Evolutionary conservation across 2,888 invertebrate species (phyloP).

Genomic region (Phyto melanocephala): DNA sequence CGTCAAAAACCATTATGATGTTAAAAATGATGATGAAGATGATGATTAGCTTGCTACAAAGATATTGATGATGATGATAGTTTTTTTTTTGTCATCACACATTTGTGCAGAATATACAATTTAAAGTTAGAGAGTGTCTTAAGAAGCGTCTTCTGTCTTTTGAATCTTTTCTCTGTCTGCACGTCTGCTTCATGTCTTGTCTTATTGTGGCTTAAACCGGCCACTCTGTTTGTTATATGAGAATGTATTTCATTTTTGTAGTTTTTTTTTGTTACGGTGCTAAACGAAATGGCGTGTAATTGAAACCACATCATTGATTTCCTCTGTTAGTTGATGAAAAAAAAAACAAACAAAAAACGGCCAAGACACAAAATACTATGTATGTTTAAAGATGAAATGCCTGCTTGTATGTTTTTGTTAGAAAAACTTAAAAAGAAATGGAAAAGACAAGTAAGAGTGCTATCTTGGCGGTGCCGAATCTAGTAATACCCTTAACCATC

Average conservation of each 20-base stretch:
- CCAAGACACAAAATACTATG: slow-evolving; percentile 25
- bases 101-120: slow-evolving; percentile 34
- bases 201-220: slow-evolving; percentile 27
- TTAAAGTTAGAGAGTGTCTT: not conserved
- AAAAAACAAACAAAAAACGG: not conserved
- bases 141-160: slow-evolving; percentile 2
- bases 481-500: no score
- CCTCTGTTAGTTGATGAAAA: slow-evolving; percentile 70
- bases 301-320: slow-evolving; percentile 76
- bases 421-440: not conserved
- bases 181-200: slow-evolving; percentile 14
- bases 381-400: slow-evolving; percentile 55
- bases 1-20: not conserved
- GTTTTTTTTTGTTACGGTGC: slow-evolving; percentile 24
- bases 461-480: no score
- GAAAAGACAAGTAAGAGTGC: no score
- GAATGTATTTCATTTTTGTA: not conserved
- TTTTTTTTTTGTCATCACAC: slow-evolving; percentile 59
- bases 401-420: slow-evolving; percentile 2
- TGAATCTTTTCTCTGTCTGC: slow-evolving; percentile 11
- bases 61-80: slow-evolving; percentile 48
- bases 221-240: slow-evolving; percentile 19
- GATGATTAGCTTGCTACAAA: not conserved
- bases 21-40: slow-evolving; percentile 9
- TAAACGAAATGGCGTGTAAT: slow-evolving; percentile 72